A percentile compares a stretch with the other conserved stretches of the same genome.
Conservation (phyloP, 2,888 invertebrate species). For the Ectemnius continuus region DNA sequence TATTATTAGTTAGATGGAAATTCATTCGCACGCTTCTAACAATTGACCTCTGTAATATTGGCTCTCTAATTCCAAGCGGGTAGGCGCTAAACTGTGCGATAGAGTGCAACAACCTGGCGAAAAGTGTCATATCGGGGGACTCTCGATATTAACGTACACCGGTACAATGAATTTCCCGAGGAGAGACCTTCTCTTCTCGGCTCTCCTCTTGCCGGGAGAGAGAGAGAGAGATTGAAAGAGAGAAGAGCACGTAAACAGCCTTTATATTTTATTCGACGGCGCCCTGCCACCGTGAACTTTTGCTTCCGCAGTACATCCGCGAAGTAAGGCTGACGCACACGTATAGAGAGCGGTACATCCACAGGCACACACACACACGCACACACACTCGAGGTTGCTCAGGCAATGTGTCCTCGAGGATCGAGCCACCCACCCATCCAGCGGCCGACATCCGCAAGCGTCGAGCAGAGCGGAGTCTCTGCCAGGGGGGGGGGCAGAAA, state of each 20-base stretch:
- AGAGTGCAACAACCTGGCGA: neutral
- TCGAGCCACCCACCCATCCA: conserved; percentile 27
- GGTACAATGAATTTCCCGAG: neutral
- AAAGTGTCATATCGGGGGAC: neutral
- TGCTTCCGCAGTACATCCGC: conserved; percentile 11
- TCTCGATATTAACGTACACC: neutral
- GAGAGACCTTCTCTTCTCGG: neutral
- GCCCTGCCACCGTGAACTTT: conserved; percentile 8
- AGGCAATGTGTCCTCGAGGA: conserved; percentile 19
- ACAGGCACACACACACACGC: conserved; percentile 16
- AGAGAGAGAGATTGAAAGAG: neutral
- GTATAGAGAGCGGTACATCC: neutral
- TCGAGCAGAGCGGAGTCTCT: conserved; percentile 46
- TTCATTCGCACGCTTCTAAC: too few species aligned
- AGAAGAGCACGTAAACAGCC: conserved; percentile 45
- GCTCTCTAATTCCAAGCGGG: too few species aligned
- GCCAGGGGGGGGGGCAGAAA: conserved; percentile 60
- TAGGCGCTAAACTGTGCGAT: neutral
- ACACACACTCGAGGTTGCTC: neutral
- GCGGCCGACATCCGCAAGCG: conserved; percentile 39
- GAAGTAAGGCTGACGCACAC: conserved; percentile 32
- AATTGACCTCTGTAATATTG: too few species aligned
- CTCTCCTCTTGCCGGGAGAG: too few species aligned
- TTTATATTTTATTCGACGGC: conserved; percentile 48
- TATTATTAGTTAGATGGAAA: too few species aligned